Percentiles rank a stretch among this genome's conserved stretches.
Conservation (phyloP, 2,113 vertebrate species). For the Chionodraco myersi region DNA sequence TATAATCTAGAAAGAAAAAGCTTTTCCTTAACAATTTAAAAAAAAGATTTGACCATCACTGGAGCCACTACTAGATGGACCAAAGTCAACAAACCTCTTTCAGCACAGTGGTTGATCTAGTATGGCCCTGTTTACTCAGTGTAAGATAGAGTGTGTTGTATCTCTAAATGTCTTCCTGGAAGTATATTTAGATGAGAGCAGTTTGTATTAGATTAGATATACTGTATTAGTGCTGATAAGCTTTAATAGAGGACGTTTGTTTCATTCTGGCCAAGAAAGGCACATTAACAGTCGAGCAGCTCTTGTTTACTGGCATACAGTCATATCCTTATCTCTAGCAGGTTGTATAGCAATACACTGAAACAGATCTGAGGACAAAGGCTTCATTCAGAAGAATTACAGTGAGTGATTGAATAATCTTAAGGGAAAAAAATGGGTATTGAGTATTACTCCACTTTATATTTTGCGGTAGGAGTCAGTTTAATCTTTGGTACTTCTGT, state of each 20-base stretch:
- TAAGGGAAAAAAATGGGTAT: background rate
- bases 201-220: slow-evolving; percentile 60
- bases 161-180: slow-evolving; percentile 44
- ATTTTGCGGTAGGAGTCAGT: background rate
- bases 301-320: slow-evolving; percentile 36
- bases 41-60: slow-evolving; percentile 17
- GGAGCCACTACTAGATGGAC: slow-evolving; percentile 16
- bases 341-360: background rate
- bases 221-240: slow-evolving; percentile 31
- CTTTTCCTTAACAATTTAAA: too few species aligned
- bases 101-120: slow-evolving; percentile 20
- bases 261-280: slow-evolving; percentile 44
- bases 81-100: slow-evolving; percentile 25
- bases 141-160: background rate
- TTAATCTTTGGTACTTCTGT: too few species aligned
- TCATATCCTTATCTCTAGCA: background rate
- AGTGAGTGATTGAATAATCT: background rate
- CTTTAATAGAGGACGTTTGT: slow-evolving; percentile 53
- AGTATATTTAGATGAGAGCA: slow-evolving; percentile 36
- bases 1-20: background rate
- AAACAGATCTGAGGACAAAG: background rate
- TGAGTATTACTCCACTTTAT: background rate
- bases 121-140: slow-evolving; percentile 34
- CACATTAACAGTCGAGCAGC: slow-evolving; percentile 13
- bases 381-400: slow-evolving; percentile 18